phyloP scores from a whole-genome alignment of 2,888 invertebrate species.

The Coelopa pilipes region DNA sequence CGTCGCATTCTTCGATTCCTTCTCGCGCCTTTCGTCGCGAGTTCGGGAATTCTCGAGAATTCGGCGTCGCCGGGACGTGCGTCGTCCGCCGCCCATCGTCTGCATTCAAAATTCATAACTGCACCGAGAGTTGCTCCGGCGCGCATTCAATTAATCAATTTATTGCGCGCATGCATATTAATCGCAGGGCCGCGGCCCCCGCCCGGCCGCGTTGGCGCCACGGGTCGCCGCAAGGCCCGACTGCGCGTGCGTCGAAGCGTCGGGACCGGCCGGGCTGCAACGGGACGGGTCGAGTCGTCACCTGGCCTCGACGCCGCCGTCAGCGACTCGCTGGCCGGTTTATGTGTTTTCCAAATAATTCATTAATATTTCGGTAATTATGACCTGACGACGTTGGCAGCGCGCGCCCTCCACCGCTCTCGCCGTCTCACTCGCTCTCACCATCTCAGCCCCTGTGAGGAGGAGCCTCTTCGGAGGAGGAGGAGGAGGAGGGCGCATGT shows the following conservation, averaged over 20 bases:
- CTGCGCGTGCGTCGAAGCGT: slow-evolving; percentile 6
- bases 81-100: background rate
- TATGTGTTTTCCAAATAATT: slow-evolving; percentile 63
- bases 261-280: background rate
- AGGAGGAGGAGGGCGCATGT: slow-evolving; percentile 47
- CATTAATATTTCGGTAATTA: slow-evolving; percentile 65
- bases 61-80: background rate
- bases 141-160: slow-evolving; percentile 46
- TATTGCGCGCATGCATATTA: slow-evolving; percentile 47
- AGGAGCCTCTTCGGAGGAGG: background rate
- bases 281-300: background rate
- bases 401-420: background rate
- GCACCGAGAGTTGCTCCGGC: too few species aligned
- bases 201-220: background rate
- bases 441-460: too few species aligned
- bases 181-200: slow-evolving; percentile 29
- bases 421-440: too few species aligned
- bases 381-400: slow-evolving; percentile 52
- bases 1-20: too few species aligned
- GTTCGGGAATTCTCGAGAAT: too few species aligned
- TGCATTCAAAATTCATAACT: too few species aligned
- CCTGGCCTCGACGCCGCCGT: background rate
- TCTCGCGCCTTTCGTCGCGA: too few species aligned
- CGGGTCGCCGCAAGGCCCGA: background rate
- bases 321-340: slow-evolving; percentile 30